A percentile compares a stretch with the other conserved stretches of the same genome.
These are phyloP conservation scores for Linhomoeus sp. DNA, from an alignment of 2,888 invertebrate genomes.

Conservation along the genomic window DNA sequence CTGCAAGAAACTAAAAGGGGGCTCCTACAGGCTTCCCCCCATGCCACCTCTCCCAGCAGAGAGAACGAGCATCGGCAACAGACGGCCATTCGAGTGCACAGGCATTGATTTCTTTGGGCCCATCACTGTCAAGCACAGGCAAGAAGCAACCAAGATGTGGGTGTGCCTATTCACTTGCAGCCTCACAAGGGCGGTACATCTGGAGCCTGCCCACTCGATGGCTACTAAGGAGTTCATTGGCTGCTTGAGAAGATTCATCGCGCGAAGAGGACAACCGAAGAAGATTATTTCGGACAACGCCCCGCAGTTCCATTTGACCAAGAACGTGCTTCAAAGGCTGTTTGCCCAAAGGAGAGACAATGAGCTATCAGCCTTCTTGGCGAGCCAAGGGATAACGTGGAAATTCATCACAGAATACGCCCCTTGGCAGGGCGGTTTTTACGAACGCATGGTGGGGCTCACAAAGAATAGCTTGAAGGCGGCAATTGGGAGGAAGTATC, in stretches of 20 bases:
- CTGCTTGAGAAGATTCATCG: constrained; percentile 21
- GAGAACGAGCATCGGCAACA: background rate
- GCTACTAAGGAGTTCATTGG: constrained; percentile 17
- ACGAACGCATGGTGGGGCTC: constrained; percentile 26
- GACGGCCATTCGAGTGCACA: background rate
- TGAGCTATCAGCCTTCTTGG: constrained; percentile 1
- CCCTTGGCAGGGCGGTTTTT: constrained; percentile 31
- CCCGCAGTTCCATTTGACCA: constrained; percentile 19
- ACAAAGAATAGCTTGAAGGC: constrained; percentile 14
- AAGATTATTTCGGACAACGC: constrained; percentile 23
- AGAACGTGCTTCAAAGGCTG: background rate
- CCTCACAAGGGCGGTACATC: constrained; percentile 22
- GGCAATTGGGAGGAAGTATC: background rate
- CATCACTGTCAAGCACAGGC: constrained; percentile 7
- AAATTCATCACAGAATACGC: constrained; percentile 28
- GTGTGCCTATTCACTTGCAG: constrained; percentile 27
- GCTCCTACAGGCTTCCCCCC: background rate
- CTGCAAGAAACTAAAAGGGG: background rate
- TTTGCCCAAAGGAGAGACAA: background rate
- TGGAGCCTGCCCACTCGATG: constrained; percentile 21
- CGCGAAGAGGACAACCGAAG: constrained; percentile 18
- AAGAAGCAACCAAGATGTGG: constrained; percentile 16
- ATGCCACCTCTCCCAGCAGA: background rate
- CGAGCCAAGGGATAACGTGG: constrained; percentile 9
- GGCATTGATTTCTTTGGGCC: constrained; percentile 1